Evolutionary conservation across 2,113 vertebrate species (phyloP).

Genomic region (Cryptotis parvus): DNA sequence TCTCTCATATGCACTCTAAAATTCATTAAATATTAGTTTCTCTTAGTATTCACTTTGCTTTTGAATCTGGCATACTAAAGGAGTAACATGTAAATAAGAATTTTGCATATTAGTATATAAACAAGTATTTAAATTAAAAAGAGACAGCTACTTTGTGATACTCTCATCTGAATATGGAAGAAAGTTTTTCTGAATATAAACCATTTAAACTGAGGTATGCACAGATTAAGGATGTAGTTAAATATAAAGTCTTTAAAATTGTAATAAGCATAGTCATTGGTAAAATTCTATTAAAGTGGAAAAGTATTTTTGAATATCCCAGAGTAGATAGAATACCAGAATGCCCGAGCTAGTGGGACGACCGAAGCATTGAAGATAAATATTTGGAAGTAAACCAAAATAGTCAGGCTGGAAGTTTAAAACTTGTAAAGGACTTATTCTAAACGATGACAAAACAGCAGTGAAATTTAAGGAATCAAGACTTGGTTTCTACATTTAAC

Average conservation of each 20-base stretch:
- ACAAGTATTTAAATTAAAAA: neutral
- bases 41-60: neutral
- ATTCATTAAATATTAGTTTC: slow-evolving; percentile 1
- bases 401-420: neutral
- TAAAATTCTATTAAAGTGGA: neutral
- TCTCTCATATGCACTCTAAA: neutral
- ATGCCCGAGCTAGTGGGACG: neutral
- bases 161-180: neutral
- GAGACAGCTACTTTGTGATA: neutral
- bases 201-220: neutral
- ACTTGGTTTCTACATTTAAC: neutral
- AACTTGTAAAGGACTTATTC: neutral
- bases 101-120: neutral
- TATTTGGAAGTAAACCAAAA: neutral
- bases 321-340: neutral
- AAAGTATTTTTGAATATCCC: neutral
- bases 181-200: neutral
- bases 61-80: neutral
- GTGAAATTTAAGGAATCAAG: neutral
- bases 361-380: neutral
- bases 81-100: neutral
- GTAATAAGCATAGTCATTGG: neutral
- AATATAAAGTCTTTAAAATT: neutral
- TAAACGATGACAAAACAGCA: neutral
- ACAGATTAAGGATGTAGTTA: neutral